phyloP scores from a whole-genome alignment of 2,797 vertebrate species.

The Sebastes aleutianus region DNA sequence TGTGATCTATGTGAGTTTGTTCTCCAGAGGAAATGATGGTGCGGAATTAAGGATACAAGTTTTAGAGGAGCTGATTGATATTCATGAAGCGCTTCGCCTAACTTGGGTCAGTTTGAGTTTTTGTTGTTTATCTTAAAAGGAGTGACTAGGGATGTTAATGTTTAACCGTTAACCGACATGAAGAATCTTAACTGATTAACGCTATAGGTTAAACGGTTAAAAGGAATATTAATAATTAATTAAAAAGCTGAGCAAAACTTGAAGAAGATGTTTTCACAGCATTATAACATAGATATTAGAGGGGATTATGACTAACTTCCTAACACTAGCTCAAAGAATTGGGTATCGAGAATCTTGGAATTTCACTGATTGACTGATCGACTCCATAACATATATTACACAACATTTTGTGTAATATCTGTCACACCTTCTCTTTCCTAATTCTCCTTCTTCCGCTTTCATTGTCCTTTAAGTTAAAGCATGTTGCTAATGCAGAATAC shows the following conservation, averaged over 20 bases:
- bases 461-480: not conserved
- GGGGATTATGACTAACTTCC: too few species aligned
- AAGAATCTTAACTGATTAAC: too few species aligned
- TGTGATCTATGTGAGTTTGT: constrained; percentile 77
- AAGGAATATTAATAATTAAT: too few species aligned
- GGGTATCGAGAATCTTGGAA: too few species aligned
- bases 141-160: not conserved
- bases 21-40: constrained; percentile 71
- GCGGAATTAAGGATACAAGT: constrained; percentile 66
- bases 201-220: too few species aligned
- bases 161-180: too few species aligned
- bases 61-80: constrained; percentile 59
- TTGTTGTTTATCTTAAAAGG: constrained; percentile 9
- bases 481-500: not conserved
- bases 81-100: constrained; percentile 33
- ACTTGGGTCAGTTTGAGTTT: constrained; percentile 45
- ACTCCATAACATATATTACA: not conserved
- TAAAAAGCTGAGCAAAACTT: too few species aligned
- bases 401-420: not conserved
- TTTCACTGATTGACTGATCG: too few species aligned
- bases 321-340: too few species aligned
- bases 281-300: too few species aligned
- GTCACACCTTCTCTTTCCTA: not conserved
- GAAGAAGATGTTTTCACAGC: too few species aligned
- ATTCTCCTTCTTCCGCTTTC: constrained; percentile 16